These are phyloP conservation scores for Heptranchias perlo DNA, from an alignment of 2,113 vertebrate genomes.

Conservation along the genomic window DNA sequence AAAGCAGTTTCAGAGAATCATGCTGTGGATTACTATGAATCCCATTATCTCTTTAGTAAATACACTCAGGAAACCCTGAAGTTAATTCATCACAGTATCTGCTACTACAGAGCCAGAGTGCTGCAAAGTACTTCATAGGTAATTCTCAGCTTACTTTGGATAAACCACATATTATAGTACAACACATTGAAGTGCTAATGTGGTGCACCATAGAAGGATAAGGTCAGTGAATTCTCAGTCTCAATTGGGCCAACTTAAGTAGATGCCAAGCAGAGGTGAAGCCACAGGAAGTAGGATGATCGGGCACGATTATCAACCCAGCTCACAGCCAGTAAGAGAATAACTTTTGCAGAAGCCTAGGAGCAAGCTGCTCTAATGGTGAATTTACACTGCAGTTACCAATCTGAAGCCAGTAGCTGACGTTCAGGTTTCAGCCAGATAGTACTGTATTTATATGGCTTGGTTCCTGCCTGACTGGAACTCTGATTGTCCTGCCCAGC, in stretches of 20 bases:
- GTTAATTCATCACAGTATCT: neutral
- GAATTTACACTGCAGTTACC: neutral
- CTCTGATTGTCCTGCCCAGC: neutral
- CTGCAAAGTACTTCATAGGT: neutral
- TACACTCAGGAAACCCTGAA: neutral
- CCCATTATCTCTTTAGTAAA: neutral
- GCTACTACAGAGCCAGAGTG: neutral
- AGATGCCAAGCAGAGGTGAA: neutral
- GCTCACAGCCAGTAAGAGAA: neutral
- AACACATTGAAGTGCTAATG: neutral
- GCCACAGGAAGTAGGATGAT: neutral
- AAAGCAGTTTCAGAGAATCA: neutral
- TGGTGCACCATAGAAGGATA: too few species aligned
- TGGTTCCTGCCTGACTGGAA: neutral
- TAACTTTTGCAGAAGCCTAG: neutral
- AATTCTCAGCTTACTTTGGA: neutral
- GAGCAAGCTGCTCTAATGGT: neutral
- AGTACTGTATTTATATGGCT: neutral
- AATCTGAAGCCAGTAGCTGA: neutral
- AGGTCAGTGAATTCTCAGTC: neutral
- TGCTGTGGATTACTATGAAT: neutral
- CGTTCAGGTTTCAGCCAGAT: too few species aligned
- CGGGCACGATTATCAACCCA: neutral
- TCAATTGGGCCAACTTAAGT: neutral
- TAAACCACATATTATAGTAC: neutral